Evolutionary conservation across 2,113 vertebrate genomes (phyloP), one percentile per base, ranked within the genome.

Genomic region (Paraplagusia blochii): DNA sequence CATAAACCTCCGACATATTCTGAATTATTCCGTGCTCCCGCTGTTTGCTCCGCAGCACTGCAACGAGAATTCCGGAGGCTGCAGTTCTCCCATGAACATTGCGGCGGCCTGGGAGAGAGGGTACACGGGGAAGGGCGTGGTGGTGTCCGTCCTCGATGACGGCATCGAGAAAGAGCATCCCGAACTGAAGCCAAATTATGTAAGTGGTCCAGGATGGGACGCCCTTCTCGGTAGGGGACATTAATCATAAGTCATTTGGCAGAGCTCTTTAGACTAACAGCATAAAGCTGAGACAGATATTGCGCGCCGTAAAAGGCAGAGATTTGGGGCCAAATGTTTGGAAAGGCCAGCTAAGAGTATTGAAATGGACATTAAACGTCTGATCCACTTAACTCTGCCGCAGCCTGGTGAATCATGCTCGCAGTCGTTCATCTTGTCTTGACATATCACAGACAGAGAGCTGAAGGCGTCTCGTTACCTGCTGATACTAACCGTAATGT

Each of bases 111-210:
- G 96, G 96, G 93, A 88, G 66, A 92, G 92, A 88, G 96, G 96
- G 53, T 98, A 95, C 64, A 97, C 94, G 9, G 96, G 96, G 56
- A 94, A 92, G 89, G 95, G 95, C 38, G 91, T 98, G 44, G 95
- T 98, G 71, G 92, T 98, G 78, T 94, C 96, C 56, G 94, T 98
- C 82, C 88, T 98, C 76, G 96, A 96, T 46, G 95, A 97, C 3
- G 95, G 95, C 76, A 93, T 98, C 11, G 94, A 98, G 84, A 89
- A 89, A 79, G 93, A 93, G 62, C 95, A 96, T 62, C 94, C 94
- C 1, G 95, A 97, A 63, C 88, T 98, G 74, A 93, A 93, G 90
- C 92, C 94, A 75, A 98, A 98, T 90, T 98, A 97, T 49, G 96
- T 98, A 88, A 92, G 94, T 94, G 80, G 75, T 70, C 72, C n/a